phyloP scores from a whole-genome alignment of 2,113 vertebrate genomes.

The Pycnonotus jocosus region DNA sequence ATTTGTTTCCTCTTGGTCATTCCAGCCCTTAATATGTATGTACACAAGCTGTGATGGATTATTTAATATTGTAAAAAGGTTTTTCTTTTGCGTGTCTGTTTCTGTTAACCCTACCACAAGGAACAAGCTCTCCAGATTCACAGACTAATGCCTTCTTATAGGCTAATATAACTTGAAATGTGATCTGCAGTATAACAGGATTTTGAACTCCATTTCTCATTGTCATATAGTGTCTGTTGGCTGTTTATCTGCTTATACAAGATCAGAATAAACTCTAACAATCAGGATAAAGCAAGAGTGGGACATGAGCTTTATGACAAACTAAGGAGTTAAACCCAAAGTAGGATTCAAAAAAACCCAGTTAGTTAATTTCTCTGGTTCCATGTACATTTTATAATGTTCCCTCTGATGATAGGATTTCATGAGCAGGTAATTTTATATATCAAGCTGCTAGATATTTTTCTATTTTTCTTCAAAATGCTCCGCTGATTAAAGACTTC shows the following conservation, averaged over 20 bases:
- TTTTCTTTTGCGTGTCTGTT: neutral
- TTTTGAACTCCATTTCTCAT: constrained; percentile 8
- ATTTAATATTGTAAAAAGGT: neutral
- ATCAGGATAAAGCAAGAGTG: neutral
- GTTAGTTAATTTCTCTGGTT: neutral
- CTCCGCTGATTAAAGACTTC: neutral
- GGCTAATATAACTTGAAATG: neutral
- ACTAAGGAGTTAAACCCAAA: neutral
- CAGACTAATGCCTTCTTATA: neutral
- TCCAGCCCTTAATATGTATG: neutral
- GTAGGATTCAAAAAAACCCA: neutral
- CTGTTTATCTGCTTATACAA: neutral
- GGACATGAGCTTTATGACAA: neutral
- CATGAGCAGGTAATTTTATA: neutral
- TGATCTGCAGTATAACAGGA: neutral
- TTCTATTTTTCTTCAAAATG: neutral
- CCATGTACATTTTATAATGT: neutral
- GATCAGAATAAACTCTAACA: neutral
- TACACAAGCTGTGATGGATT: neutral
- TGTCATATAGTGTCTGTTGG: neutral
- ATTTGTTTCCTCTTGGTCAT: neutral
- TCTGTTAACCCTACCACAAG: neutral
- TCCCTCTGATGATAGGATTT: neutral
- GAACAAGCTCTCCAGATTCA: neutral
- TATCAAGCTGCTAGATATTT: neutral